Percentiles rank a stretch among this genome's conserved stretches.
Evolutionary conservation across 2,888 invertebrate species (phyloP).

Genomic region (Helleia helle): DNA sequence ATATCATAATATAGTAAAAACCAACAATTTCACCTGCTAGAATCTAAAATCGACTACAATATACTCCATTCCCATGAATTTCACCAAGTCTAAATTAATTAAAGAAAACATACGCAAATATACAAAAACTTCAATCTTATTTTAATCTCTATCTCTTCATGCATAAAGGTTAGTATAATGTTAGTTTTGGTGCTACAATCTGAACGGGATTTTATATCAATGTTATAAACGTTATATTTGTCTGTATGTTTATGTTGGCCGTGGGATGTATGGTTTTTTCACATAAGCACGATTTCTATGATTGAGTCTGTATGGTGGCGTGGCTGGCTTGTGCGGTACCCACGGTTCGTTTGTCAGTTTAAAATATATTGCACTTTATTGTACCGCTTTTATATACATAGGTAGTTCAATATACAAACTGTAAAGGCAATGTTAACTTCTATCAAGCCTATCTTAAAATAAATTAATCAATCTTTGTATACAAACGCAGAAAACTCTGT

Average conservation of each 20-base stretch:
- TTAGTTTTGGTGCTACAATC: background rate
- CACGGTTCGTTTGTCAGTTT: background rate
- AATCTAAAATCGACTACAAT: background rate
- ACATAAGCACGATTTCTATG: constrained; percentile 14
- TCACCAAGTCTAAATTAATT: constrained; percentile 11
- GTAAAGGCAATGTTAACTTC: too few species aligned
- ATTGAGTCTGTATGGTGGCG: constrained; percentile 10
- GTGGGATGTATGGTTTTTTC: constrained; percentile 18
- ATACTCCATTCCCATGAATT: constrained; percentile 8
- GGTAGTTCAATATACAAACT: background rate
- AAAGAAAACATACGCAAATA: too few species aligned
- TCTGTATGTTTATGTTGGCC: constrained; percentile 11
- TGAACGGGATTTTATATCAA: background rate
- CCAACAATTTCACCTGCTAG: background rate
- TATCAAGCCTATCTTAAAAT: too few species aligned
- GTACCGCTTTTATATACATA: background rate
- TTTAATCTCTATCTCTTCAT: background rate
- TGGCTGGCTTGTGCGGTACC: constrained; percentile 6
- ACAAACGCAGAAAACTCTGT: too few species aligned
- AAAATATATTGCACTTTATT: background rate
- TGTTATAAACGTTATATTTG: background rate
- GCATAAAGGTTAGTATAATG: background rate
- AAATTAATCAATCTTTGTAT: too few species aligned
- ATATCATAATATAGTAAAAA: background rate
- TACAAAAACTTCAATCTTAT: too few species aligned